Percentiles rank a stretch among this genome's conserved stretches.
Evolutionary conservation across 2,797 vertebrate species (phyloP).

Genomic region (Esox lucius): DNA sequence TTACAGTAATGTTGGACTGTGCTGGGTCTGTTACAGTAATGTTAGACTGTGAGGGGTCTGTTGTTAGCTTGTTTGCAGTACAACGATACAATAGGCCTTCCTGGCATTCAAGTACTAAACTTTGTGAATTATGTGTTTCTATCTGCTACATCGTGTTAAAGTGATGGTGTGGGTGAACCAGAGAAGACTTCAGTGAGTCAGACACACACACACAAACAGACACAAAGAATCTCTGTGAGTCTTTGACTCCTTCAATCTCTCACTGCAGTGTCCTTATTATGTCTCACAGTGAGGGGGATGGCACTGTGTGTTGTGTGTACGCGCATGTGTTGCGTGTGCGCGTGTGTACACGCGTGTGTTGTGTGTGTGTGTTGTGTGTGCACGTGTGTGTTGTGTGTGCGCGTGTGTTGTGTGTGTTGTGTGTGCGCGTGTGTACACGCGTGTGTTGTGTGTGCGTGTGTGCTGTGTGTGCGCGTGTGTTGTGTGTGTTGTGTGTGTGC

Average conservation of each 20-base stretch:
- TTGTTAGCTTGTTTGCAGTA: no score
- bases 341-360: background rate
- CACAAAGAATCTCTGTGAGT: no score
- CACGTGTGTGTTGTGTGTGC: background rate
- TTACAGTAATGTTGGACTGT: no score
- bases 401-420: no score
- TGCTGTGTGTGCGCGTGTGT: background rate
- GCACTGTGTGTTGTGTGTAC: no score
- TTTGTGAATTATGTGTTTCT: no score
- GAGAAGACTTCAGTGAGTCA: background rate
- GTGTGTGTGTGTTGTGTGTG: no score
- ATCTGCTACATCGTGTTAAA: background rate
- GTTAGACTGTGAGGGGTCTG: no score
- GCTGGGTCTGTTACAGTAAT: no score
- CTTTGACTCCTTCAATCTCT: background rate
- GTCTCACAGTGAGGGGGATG: background rate
- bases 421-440: background rate
- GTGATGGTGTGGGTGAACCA: conserved; percentile 1
- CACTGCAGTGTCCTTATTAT: background rate
- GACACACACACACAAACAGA: background rate
- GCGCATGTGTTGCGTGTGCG: background rate
- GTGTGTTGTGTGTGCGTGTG: background rate
- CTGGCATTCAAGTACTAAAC: no score
- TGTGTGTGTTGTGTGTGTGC: background rate
- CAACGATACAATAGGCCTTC: no score